Conservation (phyloP, 1,140 invertebrate species). For the Philaenus spumarius region DNA sequence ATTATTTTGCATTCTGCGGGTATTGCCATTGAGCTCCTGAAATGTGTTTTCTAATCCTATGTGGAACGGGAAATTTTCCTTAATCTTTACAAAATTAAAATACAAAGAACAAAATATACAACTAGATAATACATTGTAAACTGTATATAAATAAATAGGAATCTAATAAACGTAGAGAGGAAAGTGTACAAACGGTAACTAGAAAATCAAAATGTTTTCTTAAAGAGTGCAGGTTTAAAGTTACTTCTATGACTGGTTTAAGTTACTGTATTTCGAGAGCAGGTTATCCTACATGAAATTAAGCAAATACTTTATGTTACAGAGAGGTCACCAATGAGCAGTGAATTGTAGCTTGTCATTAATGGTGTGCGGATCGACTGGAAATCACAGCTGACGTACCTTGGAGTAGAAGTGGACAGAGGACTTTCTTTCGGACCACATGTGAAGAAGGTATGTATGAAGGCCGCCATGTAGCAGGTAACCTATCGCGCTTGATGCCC, state of each 20-base stretch:
- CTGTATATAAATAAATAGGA: background rate
- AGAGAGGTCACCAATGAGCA: no score
- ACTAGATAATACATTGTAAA: constrained; percentile 1
- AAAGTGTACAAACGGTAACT: background rate
- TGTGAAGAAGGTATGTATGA: no score
- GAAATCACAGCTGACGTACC: no score
- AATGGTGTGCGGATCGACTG: no score
- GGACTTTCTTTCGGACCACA: no score
- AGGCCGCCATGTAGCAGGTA: no score
- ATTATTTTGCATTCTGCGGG: background rate
- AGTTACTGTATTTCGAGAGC: background rate
- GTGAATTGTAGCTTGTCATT: no score
- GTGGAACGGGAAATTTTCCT: constrained; percentile 11
- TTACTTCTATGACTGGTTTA: background rate
- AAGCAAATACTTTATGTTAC: no score
- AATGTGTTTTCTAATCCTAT: background rate
- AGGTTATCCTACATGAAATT: no score
- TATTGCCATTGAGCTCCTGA: background rate
- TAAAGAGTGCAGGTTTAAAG: background rate
- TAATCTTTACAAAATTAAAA: constrained; percentile 1
- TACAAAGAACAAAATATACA: background rate
- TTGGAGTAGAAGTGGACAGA: no score
- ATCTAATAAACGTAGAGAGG: background rate
- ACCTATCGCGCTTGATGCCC: no score
- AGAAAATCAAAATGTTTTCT: background rate